Percentiles rank a stretch among this genome's conserved stretches.
Conservation (phyloP, 2,888 invertebrate genomes). For the Ptilodon capucinus region DNA sequence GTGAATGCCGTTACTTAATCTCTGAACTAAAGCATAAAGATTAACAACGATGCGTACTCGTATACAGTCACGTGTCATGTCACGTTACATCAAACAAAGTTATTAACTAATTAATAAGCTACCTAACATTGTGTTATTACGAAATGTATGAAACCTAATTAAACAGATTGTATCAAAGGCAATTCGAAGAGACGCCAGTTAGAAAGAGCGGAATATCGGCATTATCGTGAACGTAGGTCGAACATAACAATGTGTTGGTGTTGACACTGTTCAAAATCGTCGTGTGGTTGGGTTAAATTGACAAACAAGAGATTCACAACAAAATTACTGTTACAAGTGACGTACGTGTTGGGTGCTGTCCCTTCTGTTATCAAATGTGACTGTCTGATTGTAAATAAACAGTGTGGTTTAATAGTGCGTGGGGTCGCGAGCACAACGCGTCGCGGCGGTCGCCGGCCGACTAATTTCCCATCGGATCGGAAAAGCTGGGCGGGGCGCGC, state of each 20-base stretch:
- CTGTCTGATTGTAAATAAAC: slow-evolving; percentile 65
- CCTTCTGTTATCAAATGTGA: slow-evolving; percentile 56
- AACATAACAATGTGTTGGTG: slow-evolving; percentile 44
- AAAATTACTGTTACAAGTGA: slow-evolving; percentile 29
- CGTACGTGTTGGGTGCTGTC: slow-evolving; percentile 66
- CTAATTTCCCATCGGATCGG: slow-evolving; percentile 44
- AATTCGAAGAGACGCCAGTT: background rate
- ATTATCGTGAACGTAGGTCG: slow-evolving; percentile 44
- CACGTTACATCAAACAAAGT: slow-evolving; percentile 10
- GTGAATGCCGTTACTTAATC: slow-evolving; percentile 21
- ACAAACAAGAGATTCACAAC: slow-evolving; percentile 23
- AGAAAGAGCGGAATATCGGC: slow-evolving; percentile 35
- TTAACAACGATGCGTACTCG: background rate
- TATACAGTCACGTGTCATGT: background rate
- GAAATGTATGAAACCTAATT: slow-evolving; percentile 1
- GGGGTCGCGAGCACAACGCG: slow-evolving; percentile 48
- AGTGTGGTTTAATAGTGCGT: slow-evolving; percentile 51
- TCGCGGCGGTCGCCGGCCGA: slow-evolving; percentile 67
- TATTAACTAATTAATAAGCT: background rate
- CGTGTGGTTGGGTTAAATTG: slow-evolving; percentile 21
- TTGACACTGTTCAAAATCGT: slow-evolving; percentile 28
- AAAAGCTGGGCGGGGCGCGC: slow-evolving; percentile 40
- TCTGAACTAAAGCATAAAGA: background rate
- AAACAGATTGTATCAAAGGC: background rate
- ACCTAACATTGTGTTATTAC: background rate